These are phyloP conservation scores for Chrysolina oricalcia DNA, from an alignment of 2,888 invertebrate species.

Conservation along the genomic window DNA sequence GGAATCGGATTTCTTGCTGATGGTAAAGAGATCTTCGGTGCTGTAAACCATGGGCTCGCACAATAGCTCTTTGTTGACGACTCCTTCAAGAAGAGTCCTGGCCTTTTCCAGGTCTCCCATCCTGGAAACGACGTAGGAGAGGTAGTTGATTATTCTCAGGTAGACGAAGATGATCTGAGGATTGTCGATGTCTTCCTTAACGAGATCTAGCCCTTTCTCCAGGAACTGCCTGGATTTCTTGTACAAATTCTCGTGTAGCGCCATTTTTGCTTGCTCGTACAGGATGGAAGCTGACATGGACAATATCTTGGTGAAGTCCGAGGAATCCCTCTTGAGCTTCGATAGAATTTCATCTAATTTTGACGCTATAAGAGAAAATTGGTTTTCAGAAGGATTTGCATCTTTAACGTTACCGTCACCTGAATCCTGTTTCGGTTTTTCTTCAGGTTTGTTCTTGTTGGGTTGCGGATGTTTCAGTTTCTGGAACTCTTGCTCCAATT, in stretches of 20 bases:
- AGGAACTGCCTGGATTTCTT: constrained; percentile 60
- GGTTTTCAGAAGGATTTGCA: constrained; percentile 51
- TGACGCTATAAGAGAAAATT: constrained; percentile 51
- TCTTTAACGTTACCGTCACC: constrained; percentile 48
- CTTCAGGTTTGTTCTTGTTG: constrained; percentile 18
- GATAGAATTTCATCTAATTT: constrained; percentile 56
- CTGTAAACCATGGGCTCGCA: constrained; percentile 63
- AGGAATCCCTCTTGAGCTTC: constrained; percentile 46
- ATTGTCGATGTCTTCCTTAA: constrained; percentile 59
- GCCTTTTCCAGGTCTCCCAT: constrained; percentile 72
- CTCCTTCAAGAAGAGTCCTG: constrained; percentile 73
- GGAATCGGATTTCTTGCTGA: constrained; percentile 60
- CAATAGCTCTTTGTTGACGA: constrained; percentile 65
- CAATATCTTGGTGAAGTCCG: constrained; percentile 60
- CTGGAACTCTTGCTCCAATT: constrained; percentile 42
- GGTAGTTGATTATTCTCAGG: constrained; percentile 75
- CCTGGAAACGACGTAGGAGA: constrained; percentile 75
- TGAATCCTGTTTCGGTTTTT: constrained; percentile 35
- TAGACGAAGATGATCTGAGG: constrained; percentile 71
- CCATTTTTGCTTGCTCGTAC: constrained; percentile 68
- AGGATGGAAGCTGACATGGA: constrained; percentile 67
- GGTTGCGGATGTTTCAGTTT: constrained; percentile 32
- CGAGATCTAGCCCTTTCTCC: constrained; percentile 62
- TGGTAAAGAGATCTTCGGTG: constrained; percentile 74
- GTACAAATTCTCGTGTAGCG: constrained; percentile 60